phyloP scores from a whole-genome alignment of 2,113 vertebrate species.

The Gallinago jamesoni region DNA sequence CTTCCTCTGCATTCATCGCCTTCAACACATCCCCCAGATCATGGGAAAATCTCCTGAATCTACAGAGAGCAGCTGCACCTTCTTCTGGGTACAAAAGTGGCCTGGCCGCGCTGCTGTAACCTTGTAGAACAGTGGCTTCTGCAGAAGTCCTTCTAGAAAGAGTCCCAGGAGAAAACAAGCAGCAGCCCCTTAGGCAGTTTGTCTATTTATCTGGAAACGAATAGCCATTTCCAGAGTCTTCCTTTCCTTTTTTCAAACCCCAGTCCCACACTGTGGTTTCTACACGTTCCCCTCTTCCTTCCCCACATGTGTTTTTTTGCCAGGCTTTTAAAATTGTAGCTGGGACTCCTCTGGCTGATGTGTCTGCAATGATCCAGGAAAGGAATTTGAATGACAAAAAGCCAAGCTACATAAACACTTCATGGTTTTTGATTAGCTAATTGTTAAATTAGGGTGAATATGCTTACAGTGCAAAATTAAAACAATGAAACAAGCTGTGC shows the following conservation, averaged over 20 bases:
- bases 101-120: fast-evolving
- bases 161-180: not conserved
- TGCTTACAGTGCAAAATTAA: slow-evolving; percentile 49
- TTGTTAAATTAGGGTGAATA: slow-evolving; percentile 48
- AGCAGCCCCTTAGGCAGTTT: not conserved
- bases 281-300: not conserved
- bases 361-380: not conserved
- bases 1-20: not conserved
- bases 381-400: slow-evolving; percentile 55
- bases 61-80: not conserved
- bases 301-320: not conserved
- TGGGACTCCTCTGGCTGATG: not conserved
- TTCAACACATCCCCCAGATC: not conserved
- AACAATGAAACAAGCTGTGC: slow-evolving; percentile 60
- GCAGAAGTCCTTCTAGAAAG: not conserved
- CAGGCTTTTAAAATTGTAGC: not conserved
- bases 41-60: not conserved
- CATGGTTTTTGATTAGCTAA: slow-evolving; percentile 50
- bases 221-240: not conserved
- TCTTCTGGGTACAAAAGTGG: not conserved
- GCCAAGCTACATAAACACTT: slow-evolving; percentile 29
- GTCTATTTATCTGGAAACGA: not conserved
- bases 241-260: not conserved
- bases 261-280: not conserved
- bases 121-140: not conserved